A percentile compares a stretch with the other conserved stretches of the same genome.
Conservation (phyloP, 2,113 vertebrate genomes). For the Chloropsis hardwickii region DNA sequence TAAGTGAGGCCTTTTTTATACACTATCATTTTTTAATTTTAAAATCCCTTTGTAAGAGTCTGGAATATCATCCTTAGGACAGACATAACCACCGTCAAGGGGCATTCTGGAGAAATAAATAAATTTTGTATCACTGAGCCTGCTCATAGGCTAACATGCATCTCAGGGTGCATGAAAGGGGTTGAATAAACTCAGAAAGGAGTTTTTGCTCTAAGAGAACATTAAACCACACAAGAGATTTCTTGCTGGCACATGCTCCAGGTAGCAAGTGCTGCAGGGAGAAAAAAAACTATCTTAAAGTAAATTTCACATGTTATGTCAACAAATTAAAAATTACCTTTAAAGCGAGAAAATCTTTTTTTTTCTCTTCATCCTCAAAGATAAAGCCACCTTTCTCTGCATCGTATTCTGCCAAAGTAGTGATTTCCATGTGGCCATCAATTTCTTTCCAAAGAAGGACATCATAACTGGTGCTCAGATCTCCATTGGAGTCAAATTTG, state of each 20-base stretch:
- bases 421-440: constrained; percentile 51
- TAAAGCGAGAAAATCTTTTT: constrained; percentile 64
- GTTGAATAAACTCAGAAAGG: background rate
- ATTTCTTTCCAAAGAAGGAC: constrained; percentile 79
- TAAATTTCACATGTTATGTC: background rate
- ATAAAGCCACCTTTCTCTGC: constrained; percentile 68
- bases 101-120: background rate
- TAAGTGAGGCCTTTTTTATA: background rate
- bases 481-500: constrained; percentile 78
- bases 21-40: background rate
- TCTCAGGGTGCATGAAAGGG: background rate
- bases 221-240: background rate
- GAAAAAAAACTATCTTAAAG: background rate
- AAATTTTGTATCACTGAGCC: background rate
- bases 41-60: background rate
- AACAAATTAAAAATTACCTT: constrained; percentile 65
- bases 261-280: background rate
- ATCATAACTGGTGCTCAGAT: constrained; percentile 82
- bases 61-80: background rate
- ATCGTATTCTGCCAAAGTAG: constrained; percentile 79
- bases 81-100: background rate
- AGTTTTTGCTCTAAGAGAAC: background rate
- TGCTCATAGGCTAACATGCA: background rate
- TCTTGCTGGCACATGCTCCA: background rate
- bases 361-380: constrained; percentile 52